Base-by-base conservation (phyloP, 2,888 invertebrate genomes). In the Leucophenga maculata region DNA sequence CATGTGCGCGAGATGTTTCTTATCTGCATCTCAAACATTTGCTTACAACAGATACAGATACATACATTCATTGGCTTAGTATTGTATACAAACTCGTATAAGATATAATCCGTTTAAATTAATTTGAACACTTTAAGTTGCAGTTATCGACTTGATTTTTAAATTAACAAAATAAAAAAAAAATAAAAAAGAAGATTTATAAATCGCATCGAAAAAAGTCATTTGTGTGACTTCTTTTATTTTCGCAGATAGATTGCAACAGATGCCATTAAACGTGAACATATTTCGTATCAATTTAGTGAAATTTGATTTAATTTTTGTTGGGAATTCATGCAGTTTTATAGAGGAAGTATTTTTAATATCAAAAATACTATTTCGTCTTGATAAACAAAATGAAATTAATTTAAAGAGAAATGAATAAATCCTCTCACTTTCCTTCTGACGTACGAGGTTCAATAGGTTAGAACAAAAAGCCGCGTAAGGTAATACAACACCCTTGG, bases 81-180 rank as follows among this genome's bases (percentile, higher is more conserved):
- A 26, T 26, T 60, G 60, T 60, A 26, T 26, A 26, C 20, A 44
- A 62, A 26, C 22, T 31, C 55, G 70, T 70, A 72, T 75, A 65
- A 71, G 73, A 74, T 74, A 75, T 75, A 77, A 77, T 74, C 72
- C 73, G 75, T 75, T 74, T 73, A 77, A 75, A 77, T 77, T 75
- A 77, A 77, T 77, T 75, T 75, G 74, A 77, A 70, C 73, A 72
- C 74, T 72, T 76, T 76, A 75, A 76, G 73, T 68, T 72, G 73
- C 76, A 76, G 76, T 75, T 75, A 76, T 72, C 75, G 74, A 73
- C 72, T 75, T 72, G 73, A 57, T 50, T 48, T 48, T 64, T 46
- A 64, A 64, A 46, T 64, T 22, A 48, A 13, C 50, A 22, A 50
- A 64, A 64, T 14, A 64, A 64, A 60, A 60, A 11, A 39, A 8